Base-by-base conservation (phyloP, 2,797 vertebrate species). In the Synanceia verrucosa region DNA sequence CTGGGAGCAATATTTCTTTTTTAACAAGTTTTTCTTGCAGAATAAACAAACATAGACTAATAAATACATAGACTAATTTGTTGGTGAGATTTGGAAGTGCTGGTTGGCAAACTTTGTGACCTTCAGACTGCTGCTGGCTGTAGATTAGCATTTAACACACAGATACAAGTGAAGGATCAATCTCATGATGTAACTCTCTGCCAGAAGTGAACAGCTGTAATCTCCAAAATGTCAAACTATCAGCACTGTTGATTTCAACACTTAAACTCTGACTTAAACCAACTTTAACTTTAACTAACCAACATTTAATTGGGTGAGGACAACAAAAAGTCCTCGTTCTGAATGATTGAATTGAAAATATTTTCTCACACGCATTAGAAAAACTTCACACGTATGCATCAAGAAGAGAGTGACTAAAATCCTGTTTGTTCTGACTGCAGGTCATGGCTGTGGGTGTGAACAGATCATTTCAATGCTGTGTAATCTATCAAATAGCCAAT, bases 371-470 rank as follows among this genome's bases (percentile, higher is more conserved):
- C 48, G 21, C 19, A 74, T 14, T 19, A 36, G 57, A 63, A 70
- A 69, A 36, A 51, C 23, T 37, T 21, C 18, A 4, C 0, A 1
- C 59, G 59, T 11, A 59, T 33, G 48, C 21, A 69, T 58, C 44
- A 78, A 66, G 34, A 64, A 60, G 59, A 46, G 4, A 16, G 37
- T 61, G 37, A 79, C 59, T 76, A 47, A 53, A 73, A 36, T 65
- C 37, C 8, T 55, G 21, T 79, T 81, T 76, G 57, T 64, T 68
- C 58, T 79, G 73, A 82, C 34, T 69, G 33, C 9, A 44, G 46
- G 69, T 60, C 75, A 67, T 9, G 36, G 36, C 48, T 50, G 46
- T 73, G 78, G 70, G 79, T 75, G 71, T 87, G 79, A 68, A 16
- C 61, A 29, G 53, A 46, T 34, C 33, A 72, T 60, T 34, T 50